Evolutionary conservation across 2,888 invertebrate species (phyloP).

Genomic region (Teinopalpus imperialis): DNA sequence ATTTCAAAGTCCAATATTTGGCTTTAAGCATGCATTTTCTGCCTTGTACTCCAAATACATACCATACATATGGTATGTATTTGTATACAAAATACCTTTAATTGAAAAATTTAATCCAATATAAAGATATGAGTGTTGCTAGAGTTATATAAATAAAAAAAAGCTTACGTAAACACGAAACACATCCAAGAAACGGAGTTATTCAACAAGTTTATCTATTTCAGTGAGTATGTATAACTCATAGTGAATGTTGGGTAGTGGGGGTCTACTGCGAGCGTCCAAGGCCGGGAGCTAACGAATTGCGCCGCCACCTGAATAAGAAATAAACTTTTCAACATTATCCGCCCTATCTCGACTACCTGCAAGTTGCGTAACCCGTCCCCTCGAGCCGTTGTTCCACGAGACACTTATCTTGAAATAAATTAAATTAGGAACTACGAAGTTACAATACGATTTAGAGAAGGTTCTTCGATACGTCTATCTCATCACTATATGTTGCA

Average conservation of each 20-base stretch:
- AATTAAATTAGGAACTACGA: constrained; percentile 21
- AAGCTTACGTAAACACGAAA: too few relatives aligned
- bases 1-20: too few relatives aligned
- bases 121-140: too few relatives aligned
- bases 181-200: too few relatives aligned
- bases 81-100: too few relatives aligned
- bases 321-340: constrained; percentile 25
- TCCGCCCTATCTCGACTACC: constrained; percentile 11
- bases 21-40: too few relatives aligned
- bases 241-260: neutral
- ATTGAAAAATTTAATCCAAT: too few relatives aligned
- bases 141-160: too few relatives aligned
- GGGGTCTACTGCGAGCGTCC: constrained; percentile 8
- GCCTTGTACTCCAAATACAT: too few relatives aligned
- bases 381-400: neutral
- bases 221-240: constrained; percentile 4
- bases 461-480: constrained; percentile 2
- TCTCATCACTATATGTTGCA: too few relatives aligned
- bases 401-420: constrained; percentile 21
- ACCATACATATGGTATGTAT: too few relatives aligned
- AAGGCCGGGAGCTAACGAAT: constrained; percentile 19
- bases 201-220: neutral
- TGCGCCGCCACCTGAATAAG: constrained; percentile 22
- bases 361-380: constrained; percentile 18
- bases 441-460: constrained; percentile 1